Evolutionary conservation across 2,113 vertebrate species (phyloP), one percentile per base, ranked within the genome.

Genomic region (Prunella himalayana): DNA sequence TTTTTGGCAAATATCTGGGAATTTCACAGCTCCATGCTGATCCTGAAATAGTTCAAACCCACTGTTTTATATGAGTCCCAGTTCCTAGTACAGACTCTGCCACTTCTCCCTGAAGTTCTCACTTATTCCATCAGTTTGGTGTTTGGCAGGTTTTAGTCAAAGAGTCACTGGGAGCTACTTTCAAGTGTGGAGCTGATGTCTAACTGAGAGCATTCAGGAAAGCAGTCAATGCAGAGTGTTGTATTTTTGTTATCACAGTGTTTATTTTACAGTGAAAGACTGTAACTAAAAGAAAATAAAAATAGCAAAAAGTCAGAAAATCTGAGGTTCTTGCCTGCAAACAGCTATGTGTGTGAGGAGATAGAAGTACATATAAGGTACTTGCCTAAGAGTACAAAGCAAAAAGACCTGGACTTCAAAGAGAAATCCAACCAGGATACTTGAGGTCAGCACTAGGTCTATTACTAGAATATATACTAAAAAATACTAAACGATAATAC

Each of bases 141-240:
- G 94, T 80, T 87, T 94, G 80, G 41, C 86, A 91, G 49, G 30
- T 93, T 92, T 91, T 57, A 87, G 31, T 60, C 54, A 82, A 90
- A 83, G 53, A 72, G 31, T 71, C 31, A 50, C 57, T 50, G 47
- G 84, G 70, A 85, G 35, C 69, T 23, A 13, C 51, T 89, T 49
- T 59, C 64, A 86, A 86, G 73, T 28, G 25, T n/a, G 15, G n/a
- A n/a, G 10, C 49, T 63, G 20, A 47, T 7, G 4, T 86, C 54
- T 63, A 61, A 68, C 31, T 39, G 41, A 63, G 57, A 82, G 41
- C 27, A 28, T 70, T 92, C 35, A 44, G 41, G 25, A 78, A 88
- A 78, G 49, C 27, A 87, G n/a, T 50, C 39, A 27, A 89, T 85
- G 54, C 5, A 71, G 82, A 47, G 27, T 11, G 2, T 27, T 86